These are phyloP conservation scores for Copidosoma floridanum DNA, from an alignment of 1,140 invertebrate genomes.

Conservation along the genomic window DNA sequence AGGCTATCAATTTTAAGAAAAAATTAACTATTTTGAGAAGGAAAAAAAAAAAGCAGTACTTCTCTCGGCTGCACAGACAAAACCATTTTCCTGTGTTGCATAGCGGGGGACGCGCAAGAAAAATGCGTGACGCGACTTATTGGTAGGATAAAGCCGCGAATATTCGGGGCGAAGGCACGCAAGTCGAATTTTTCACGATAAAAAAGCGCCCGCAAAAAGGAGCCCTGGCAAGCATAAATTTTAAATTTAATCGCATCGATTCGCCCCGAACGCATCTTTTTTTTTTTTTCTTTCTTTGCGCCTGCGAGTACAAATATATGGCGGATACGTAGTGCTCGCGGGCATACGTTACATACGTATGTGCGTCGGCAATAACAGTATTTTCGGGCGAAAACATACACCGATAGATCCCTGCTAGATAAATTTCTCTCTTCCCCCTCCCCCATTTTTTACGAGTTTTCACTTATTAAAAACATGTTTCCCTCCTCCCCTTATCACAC, in stretches of 20 bases:
- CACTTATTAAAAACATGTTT: not conserved
- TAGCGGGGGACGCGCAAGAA: not conserved
- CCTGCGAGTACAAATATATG: too few relatives aligned
- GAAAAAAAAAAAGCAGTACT: not conserved
- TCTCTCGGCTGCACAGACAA: too few relatives aligned
- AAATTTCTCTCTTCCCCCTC: not conserved
- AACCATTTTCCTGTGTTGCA: too few relatives aligned
- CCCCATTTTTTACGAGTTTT: not conserved
- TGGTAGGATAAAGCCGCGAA: conserved; percentile 23
- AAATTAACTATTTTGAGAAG: conserved; percentile 3
- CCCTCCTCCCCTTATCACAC: too few relatives aligned
- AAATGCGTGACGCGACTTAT: conserved; percentile 24
- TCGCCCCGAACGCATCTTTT: conserved; percentile 11
- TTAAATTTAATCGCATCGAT: conserved; percentile 26
- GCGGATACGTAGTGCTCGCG: too few relatives aligned
- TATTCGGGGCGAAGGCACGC: conserved; percentile 20
- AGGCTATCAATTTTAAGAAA: conserved; percentile 17
- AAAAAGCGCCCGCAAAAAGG: conserved; percentile 10
- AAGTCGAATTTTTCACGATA: conserved; percentile 24
- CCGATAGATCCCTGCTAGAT: not conserved
- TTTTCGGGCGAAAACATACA: conserved; percentile 5
- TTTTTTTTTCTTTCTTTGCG: too few relatives aligned
- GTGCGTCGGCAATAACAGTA: conserved; percentile 9
- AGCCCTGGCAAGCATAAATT: conserved; percentile 18
- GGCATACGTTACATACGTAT: too few relatives aligned